Conservation (phyloP, 2,113 vertebrate genomes). For the Psophia crepitans region DNA sequence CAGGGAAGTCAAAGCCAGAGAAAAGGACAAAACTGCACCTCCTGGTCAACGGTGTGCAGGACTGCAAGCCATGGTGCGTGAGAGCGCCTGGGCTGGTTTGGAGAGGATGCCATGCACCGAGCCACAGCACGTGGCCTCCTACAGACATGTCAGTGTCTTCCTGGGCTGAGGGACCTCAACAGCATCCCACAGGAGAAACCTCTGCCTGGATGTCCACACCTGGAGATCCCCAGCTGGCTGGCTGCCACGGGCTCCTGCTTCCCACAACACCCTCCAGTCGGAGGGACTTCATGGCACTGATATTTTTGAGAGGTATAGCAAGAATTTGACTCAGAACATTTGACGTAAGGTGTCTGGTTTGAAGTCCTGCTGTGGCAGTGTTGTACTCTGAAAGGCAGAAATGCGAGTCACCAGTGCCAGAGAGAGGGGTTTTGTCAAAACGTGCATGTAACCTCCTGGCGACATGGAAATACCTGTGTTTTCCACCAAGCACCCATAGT, state of each 20-base stretch:
- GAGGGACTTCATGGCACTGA: too few relatives aligned
- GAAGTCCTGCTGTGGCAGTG: neutral
- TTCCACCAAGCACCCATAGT: fast-evolving
- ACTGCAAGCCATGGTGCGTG: fast-evolving
- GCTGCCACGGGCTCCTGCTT: neutral
- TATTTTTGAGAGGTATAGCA: neutral
- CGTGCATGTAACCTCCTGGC: fast-evolving
- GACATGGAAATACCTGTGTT: neutral
- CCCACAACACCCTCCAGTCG: neutral
- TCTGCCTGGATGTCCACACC: neutral
- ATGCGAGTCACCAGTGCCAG: neutral
- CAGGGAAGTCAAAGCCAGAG: neutral
- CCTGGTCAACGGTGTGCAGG: neutral
- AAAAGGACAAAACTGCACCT: too few relatives aligned
- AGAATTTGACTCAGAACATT: neutral
- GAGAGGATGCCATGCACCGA: fast-evolving
- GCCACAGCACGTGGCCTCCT: fast-evolving
- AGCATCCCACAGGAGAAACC: too few relatives aligned
- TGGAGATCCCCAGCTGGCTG: neutral
- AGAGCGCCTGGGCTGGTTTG: too few relatives aligned
- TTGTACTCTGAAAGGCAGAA: neutral
- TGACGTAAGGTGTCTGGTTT: too few relatives aligned
- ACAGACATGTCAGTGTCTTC: neutral
- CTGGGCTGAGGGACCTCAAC: neutral
- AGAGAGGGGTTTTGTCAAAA: neutral